Evolutionary conservation across 2,113 vertebrate species (phyloP).

Genomic region (Saiga tatarica): DNA sequence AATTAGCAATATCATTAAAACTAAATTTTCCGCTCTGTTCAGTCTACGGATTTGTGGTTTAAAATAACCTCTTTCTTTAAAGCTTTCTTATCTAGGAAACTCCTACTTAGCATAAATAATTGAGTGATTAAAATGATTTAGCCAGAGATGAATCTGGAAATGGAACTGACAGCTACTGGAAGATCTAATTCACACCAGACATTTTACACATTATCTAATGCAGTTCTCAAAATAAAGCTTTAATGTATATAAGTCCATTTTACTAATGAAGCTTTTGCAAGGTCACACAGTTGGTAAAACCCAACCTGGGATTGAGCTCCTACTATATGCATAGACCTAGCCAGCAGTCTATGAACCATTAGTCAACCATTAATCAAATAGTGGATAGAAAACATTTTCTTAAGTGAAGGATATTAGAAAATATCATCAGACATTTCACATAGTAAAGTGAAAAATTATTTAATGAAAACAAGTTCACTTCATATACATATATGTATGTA

Average conservation of each 20-base stretch:
- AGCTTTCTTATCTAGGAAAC: not conserved
- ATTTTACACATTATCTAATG: not conserved
- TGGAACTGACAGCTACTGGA: not conserved
- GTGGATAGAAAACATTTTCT: not conserved
- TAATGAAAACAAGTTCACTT: not conserved
- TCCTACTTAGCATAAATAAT: not conserved
- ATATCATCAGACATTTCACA: not conserved
- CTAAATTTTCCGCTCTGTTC: slow-evolving; percentile 5
- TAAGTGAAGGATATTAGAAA: not conserved
- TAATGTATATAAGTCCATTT: not conserved
- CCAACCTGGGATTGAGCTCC: not conserved
- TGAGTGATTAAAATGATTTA: slow-evolving; percentile 6
- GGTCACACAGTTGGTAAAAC: not conserved
- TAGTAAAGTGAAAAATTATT: not conserved
- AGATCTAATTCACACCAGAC: not conserved
- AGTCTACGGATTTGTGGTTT: not conserved
- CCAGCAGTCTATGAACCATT: not conserved
- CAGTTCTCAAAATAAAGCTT: slow-evolving; percentile 17
- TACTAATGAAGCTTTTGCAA: not conserved
- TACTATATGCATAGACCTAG: not conserved
- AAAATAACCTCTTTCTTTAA: not conserved
- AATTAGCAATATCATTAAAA: not conserved
- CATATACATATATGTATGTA: not conserved
- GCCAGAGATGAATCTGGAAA: not conserved
- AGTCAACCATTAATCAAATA: not conserved